Base-by-base conservation (phyloP, 2,888 invertebrate species). In the Oscheius myriophilus region DNA sequence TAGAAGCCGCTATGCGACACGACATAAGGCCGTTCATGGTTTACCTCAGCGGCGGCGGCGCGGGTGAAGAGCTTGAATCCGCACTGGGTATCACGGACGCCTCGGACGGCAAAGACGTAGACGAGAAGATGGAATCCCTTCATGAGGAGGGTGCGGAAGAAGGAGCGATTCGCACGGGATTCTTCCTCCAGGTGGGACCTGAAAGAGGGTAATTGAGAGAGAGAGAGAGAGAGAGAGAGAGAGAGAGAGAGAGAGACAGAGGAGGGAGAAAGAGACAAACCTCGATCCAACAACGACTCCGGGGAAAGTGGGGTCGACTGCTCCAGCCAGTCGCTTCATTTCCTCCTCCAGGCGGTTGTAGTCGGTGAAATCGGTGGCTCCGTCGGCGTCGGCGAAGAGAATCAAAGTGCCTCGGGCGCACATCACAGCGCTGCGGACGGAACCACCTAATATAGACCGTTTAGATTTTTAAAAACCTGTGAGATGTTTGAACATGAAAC, bases 321-420 rank as follows among this genome's bases (percentile, higher is more conserved):
- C 79, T 45, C 71, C 90, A 25, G 61, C 25, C 25, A 61, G 21
- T 75, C 88, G 82, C 73, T 87, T 87, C 79, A 95, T 87, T 75
- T 90, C 90, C 11, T 87, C 87, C 86, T 95, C 93, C 57, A 98
- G 88, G 89, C 69, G 57, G 18, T 75, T 88, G 65, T 94, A 89
- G 87, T 98, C 98, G 65, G 91, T 90, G 89, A 98, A 99, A 87
- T 92, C 93, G 0, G 96, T 96, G 23, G 98, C 98, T 53, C 97
- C 98, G 90, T 99, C 98, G 25, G 98, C 98, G 90, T 99, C 98
- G 16, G 96, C 97, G 90, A 99, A 98, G 51, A 99, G 89, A 76
- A 98, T 89, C 62, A 91, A 89, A 57, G 92, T 91, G 11, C 98
- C 98, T 84, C 96, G 90, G 4, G 93, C 91, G 87, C 93, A 92